Conservation (phyloP, 2,797 vertebrate genomes). For the Thaleichthys pacificus region DNA sequence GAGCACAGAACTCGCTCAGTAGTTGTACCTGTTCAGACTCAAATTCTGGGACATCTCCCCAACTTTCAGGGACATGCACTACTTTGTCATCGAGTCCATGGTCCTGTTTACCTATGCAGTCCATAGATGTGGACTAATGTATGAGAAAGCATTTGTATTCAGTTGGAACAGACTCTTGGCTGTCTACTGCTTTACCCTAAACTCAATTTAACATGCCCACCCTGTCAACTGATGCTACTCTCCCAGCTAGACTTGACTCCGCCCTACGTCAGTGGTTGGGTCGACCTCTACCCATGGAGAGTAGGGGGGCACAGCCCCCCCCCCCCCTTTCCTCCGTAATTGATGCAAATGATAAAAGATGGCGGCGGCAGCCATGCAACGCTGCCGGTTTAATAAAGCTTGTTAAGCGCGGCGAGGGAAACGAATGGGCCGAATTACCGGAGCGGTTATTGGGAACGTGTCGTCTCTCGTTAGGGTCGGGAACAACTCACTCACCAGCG, state of each 20-base stretch:
- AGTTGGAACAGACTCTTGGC: too few relatives aligned
- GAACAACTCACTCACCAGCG: constrained; percentile 27
- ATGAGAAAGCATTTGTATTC: too few relatives aligned
- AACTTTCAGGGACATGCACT: too few relatives aligned
- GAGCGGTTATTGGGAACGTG: constrained; percentile 26
- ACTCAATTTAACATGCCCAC: too few relatives aligned
- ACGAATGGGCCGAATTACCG: constrained; percentile 13
- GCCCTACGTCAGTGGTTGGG: not conserved
- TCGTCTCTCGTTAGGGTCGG: constrained; percentile 21
- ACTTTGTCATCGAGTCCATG: too few relatives aligned
- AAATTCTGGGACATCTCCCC: too few relatives aligned
- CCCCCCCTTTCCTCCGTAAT: not conserved
- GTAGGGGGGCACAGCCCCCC: not conserved
- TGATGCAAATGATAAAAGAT: constrained; percentile 24
- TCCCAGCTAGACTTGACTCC: not conserved
- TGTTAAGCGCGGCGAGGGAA: constrained; percentile 25
- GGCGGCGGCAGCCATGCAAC: constrained; percentile 9
- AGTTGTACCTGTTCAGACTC: too few relatives aligned
- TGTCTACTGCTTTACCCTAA: too few relatives aligned
- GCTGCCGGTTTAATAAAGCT: constrained; percentile 28
- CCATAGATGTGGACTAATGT: too few relatives aligned
- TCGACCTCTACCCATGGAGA: not conserved
- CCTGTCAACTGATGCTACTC: too few relatives aligned
- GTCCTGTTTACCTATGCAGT: too few relatives aligned
- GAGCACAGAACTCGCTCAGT: too few relatives aligned